phyloP scores from a whole-genome alignment of 2,888 invertebrate genomes.

The Cryptus armator region DNA sequence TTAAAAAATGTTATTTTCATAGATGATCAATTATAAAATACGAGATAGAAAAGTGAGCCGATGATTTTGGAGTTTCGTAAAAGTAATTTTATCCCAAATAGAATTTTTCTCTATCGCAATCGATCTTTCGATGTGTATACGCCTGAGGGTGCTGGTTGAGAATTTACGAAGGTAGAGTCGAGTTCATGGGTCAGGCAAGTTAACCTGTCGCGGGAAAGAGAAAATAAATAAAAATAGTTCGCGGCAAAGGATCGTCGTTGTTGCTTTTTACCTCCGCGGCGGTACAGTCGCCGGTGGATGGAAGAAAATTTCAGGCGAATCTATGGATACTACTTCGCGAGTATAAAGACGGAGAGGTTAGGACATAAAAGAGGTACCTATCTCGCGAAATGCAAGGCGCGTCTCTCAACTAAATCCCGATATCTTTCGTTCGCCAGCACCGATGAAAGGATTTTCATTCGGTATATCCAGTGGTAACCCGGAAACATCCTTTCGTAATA shows the following conservation, averaged over 20 bases:
- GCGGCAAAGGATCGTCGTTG: neutral
- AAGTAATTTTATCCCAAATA: no score
- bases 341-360: neutral
- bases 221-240: neutral
- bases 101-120: neutral
- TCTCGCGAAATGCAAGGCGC: conserved; percentile 25
- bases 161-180: neutral
- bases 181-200: neutral
- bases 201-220: neutral
- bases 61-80: no score
- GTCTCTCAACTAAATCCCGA: conserved; percentile 35
- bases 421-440: conserved; percentile 29
- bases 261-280: neutral
- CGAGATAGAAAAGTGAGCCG: no score
- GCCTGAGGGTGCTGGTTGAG: neutral
- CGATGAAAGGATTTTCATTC: conserved; percentile 38
- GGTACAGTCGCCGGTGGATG: neutral
- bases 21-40: no score
- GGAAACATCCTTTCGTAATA: conserved; percentile 12
- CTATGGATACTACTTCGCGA: neutral
- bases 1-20: no score
- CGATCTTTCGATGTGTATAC: neutral
- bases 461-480: neutral
- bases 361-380: neutral
- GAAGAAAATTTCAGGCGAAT: neutral